Conservation (phyloP, 1,140 invertebrate genomes). For the Danaus melanippus region DNA sequence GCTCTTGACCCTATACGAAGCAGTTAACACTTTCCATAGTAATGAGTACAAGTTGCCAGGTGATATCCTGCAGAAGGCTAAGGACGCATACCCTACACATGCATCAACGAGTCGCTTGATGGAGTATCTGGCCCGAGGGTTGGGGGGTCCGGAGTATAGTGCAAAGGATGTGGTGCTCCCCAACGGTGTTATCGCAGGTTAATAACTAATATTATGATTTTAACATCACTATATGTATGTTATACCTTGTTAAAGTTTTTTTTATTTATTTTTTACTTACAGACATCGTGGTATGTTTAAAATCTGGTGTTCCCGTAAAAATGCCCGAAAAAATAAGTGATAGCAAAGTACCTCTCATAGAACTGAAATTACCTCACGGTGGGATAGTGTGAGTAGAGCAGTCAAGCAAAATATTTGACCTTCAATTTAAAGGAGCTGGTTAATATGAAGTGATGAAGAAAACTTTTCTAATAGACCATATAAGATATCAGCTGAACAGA, state of each 20-base stretch:
- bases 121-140: slow-evolving; percentile 31
- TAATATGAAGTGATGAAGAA: no score
- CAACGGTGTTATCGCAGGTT: slow-evolving; percentile 48
- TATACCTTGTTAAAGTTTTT: background rate
- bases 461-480: no score
- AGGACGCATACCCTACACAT: slow-evolving; percentile 38
- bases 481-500: no score
- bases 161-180: slow-evolving; percentile 45
- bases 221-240: no score
- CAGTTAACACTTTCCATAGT: slow-evolving; percentile 71
- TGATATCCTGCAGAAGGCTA: slow-evolving; percentile 34
- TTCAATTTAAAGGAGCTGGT: no score
- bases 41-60: slow-evolving; percentile 35
- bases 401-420: background rate
- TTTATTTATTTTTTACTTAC: slow-evolving; percentile 10
- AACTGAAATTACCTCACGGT: slow-evolving; percentile 36
- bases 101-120: slow-evolving; percentile 27
- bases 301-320: slow-evolving; percentile 39
- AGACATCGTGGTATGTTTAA: slow-evolving; percentile 45
- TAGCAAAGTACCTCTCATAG: slow-evolving; percentile 35
- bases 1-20: slow-evolving; percentile 72
- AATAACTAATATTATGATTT: background rate
- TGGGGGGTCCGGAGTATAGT: slow-evolving; percentile 41
- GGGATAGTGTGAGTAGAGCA: slow-evolving; percentile 35
- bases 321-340: slow-evolving; percentile 18